Conservation (phyloP, 2,797 vertebrate species). For the Pipistrellus pipistrellus region DNA sequence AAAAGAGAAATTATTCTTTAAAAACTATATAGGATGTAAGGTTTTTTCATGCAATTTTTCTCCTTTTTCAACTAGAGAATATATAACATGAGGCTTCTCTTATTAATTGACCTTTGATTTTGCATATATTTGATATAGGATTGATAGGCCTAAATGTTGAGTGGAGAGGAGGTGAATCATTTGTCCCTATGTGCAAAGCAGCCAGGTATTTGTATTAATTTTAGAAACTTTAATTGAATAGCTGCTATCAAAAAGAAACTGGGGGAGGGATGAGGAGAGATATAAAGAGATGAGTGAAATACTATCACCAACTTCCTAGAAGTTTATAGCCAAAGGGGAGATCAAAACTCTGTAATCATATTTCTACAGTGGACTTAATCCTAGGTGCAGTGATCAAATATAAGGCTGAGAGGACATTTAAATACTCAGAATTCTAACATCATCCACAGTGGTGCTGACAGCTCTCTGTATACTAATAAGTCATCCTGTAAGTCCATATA, state of each 20-base stretch:
- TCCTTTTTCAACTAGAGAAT: neutral
- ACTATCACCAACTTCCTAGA: neutral
- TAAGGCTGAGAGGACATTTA: neutral
- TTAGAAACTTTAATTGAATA: conserved; percentile 18
- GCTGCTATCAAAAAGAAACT: conserved; percentile 15
- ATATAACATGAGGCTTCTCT: neutral
- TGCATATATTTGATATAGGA: neutral
- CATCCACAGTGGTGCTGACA: neutral
- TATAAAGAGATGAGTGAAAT: neutral
- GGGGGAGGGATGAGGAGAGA: neutral
- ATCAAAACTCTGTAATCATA: neutral
- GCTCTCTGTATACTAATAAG: neutral
- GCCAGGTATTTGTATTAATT: conserved; percentile 30
- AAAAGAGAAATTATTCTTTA: neutral
- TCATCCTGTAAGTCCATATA: neutral
- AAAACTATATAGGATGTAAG: conserved; percentile 32
- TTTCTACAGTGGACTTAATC: neutral
- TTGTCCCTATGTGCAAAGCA: conserved; percentile 31
- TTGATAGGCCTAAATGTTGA: neutral
- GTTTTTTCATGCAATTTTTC: neutral
- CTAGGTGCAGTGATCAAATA: neutral
- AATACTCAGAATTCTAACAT: neutral
- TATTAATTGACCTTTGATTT: conserved; percentile 13
- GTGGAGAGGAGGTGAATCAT: conserved; percentile 3
- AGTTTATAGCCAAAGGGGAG: neutral